phyloP scores from a whole-genome alignment of 2,888 invertebrate species.

The Allacma fusca region DNA sequence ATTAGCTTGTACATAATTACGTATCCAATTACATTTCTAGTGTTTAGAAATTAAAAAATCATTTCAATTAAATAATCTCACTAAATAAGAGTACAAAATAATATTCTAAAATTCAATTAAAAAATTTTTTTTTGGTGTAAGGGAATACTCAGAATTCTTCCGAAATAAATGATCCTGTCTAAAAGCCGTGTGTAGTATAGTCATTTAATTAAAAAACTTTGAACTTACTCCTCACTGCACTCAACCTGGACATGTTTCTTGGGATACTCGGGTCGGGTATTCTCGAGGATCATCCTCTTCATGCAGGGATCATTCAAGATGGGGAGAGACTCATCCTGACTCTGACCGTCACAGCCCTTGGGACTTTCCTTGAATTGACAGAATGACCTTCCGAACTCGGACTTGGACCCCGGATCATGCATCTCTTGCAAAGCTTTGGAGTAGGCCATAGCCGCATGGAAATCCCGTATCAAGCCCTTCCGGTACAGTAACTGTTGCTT shows the following conservation, averaged over 20 bases:
- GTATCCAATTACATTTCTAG: too few relatives aligned
- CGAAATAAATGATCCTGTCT: too few relatives aligned
- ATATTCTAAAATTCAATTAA: too few relatives aligned
- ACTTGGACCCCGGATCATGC: neutral
- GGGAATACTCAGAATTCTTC: too few relatives aligned
- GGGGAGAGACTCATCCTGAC: constrained; percentile 28
- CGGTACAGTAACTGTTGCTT: constrained; percentile 53
- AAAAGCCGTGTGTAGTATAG: too few relatives aligned
- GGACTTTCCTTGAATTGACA: constrained; percentile 8
- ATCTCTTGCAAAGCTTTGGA: constrained; percentile 47
- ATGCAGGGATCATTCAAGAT: constrained; percentile 48
- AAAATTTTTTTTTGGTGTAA: too few relatives aligned
- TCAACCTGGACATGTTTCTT: constrained; percentile 32
- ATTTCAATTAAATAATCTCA: too few relatives aligned
- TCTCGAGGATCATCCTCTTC: constrained; percentile 48
- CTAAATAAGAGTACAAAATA: too few relatives aligned
- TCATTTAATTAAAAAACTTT: too few relatives aligned
- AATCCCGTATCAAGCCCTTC: constrained; percentile 59
- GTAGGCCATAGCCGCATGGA: constrained; percentile 55
- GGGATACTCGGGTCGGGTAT: constrained; percentile 46
- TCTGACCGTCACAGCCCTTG: too few relatives aligned
- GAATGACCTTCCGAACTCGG: constrained; percentile 16
- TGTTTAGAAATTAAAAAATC: too few relatives aligned
- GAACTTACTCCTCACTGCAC: constrained; percentile 27
- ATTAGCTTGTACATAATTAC: too few relatives aligned